Percentiles rank a stretch among this genome's conserved stretches.
phyloP scores from a whole-genome alignment of 92 coral and sea anemone species.

The Zoanthus sociatus region DNA sequence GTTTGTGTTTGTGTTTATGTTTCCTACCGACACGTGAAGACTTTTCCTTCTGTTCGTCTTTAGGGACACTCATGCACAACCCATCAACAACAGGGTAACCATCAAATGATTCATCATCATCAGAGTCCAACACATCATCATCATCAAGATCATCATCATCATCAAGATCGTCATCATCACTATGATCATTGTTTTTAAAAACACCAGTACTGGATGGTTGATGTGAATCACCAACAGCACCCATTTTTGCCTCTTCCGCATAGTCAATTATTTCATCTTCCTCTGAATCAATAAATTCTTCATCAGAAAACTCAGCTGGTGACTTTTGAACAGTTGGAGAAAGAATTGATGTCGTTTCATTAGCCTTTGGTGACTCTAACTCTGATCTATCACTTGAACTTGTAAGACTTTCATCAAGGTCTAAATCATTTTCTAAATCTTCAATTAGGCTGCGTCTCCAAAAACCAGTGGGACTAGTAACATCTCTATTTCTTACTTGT shows the following conservation, averaged over 20 bases:
- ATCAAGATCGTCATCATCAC: conserved; percentile 25
- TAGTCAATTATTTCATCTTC: conserved; percentile 88
- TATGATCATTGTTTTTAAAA: conserved; percentile 32
- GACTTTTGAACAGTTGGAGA: conserved; percentile 18
- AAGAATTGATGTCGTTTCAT: conserved; percentile 31
- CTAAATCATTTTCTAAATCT: conserved; percentile 84
- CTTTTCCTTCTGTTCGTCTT: conserved; percentile 55
- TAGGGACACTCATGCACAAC: conserved; percentile 77
- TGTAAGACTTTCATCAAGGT: conserved; percentile 76
- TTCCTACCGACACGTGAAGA: conserved; percentile 44
- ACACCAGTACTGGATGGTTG: not conserved
- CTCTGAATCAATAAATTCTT: conserved; percentile 80
- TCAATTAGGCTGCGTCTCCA: conserved; percentile 90
- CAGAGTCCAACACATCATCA: conserved; percentile 47
- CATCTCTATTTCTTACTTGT: conserved; percentile 46
- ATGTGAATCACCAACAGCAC: conserved; percentile 81
- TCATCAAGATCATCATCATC: conserved; percentile 52
- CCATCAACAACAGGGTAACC: conserved; percentile 77
- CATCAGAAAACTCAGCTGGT: conserved; percentile 61
- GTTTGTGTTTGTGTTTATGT: conserved; percentile 4
- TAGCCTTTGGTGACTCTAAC: conserved; percentile 46
- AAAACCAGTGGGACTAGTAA: conserved; percentile 41
- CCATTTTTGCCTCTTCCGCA: conserved; percentile 82
- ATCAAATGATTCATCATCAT: conserved; percentile 63
- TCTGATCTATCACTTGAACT: conserved; percentile 61